Evolutionary conservation across 1,140 invertebrate species (phyloP), one percentile per base, ranked within the genome.

Genomic region (Pristionchus pacificus): DNA sequence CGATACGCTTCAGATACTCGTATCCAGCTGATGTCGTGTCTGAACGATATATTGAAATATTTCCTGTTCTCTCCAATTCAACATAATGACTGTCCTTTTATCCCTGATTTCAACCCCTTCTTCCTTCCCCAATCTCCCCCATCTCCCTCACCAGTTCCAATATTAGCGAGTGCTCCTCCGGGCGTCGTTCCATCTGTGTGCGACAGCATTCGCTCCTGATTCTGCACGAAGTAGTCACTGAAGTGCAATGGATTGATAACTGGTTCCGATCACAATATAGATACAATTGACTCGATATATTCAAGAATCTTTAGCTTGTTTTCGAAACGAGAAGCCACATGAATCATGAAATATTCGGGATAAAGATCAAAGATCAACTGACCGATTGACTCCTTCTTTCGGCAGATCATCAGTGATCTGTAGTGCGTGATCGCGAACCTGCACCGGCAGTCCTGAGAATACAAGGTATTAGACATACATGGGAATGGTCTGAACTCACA

Each of bases 321-420:
- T 49, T 49, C 38, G n/a, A n/a, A n/a, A n/a, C n/a, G n/a, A n/a
- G n/a, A n/a, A n/a, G n/a, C n/a, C n/a, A n/a, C n/a, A n/a, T n/a
- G n/a, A n/a, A n/a, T n/a, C n/a, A n/a, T n/a, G n/a, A n/a, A n/a
- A n/a, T n/a, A n/a, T n/a, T n/a, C n/a, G n/a, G n/a, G n/a, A n/a
- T n/a, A n/a, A n/a, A n/a, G n/a, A n/a, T n/a, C n/a, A n/a, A n/a
- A n/a, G n/a, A n/a, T n/a, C n/a, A n/a, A 10, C 38, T 49, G 6
- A 49, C 80, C 97, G 96, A 85, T 99, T 99, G 0, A 98, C 95
- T 84, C 97, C 95, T 76, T 93, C 95, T 68, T 94, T 91, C 1
- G 97, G 97, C 76, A 98, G 87, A 76, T 94, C 92, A 84, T 98
- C 95, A 78, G 93, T 91, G 28, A 97, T 89, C 85, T 93, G 93